Evolutionary conservation across 2,113 vertebrate genomes (phyloP), one percentile per base, ranked within the genome.

Genomic region (Cyprinodon variegatus): DNA sequence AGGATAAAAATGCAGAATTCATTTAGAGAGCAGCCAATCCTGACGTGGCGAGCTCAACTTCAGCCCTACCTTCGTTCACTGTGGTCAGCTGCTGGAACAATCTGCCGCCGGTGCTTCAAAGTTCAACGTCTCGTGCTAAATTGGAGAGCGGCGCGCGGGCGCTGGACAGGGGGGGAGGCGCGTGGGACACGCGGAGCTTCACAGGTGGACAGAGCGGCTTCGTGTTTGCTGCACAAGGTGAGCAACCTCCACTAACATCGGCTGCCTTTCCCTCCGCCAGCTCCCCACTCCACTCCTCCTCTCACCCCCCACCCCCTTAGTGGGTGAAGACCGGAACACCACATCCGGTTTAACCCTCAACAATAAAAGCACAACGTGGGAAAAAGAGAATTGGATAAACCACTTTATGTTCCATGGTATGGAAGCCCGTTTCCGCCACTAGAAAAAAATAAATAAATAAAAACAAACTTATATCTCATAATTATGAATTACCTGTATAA

Each of bases 161-260:
- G 68, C 38, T n/a, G 43, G 29, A 17, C 48, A 10, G 69, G 29
- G 29, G 29, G 29, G 29, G 29, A 2, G 1, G 29, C 29, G 29
- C 29, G 29, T 29, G 29, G 29, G 1, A 29, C 29, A 29, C 10
- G 60, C 43, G 46, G 38, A 61, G 61, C 75, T 84, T 50, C 43
- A 65, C 90, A 86, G 82, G 84, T 89, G 78, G 53, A 66, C 74
- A 72, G 60, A 69, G 82, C 5, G 8, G 83, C 88, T 94, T 93
- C 92, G 92, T 91, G 86, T 92, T 93, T 83, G 86, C 84, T 68
- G 74, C 82, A 78, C 60, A 66, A 91, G 87, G 87, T 88, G 85
- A 73, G 83, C 43, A 70, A 10, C 79, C 62, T 1, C 76, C 59
- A 57, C 50, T 20, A 15, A n/a, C 2, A 45, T 11, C 74, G 43